Base-by-base conservation (phyloP, 1,140 invertebrate genomes). In the Telenomus remus region DNA sequence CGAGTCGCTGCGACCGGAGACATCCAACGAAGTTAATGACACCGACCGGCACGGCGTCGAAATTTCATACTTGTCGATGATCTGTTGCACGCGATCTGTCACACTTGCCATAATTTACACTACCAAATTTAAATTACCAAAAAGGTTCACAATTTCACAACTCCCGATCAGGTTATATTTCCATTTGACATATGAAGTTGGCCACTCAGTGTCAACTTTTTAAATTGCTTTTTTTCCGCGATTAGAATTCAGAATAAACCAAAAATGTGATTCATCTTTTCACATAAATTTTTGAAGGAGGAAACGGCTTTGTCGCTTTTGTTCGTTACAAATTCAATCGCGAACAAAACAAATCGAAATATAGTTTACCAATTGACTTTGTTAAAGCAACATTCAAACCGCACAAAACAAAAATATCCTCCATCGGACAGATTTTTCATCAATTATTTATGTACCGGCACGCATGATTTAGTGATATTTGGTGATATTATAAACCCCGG, bases 51-150 rank as follows among this genome's bases (percentile, higher is more conserved):
- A 51, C 4, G 55, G 44, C 39, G 59, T 14, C 10, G 54, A 51
- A 34, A 39, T 9, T 54, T 65, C 70, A 49, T 65, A 73, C 51
- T 55, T 65, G 33, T 39, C 49, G 35, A 73, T 65, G 43, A 73
- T 65, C 6, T 42, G 47, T 39, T 54, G 12, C 48, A 73, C 61
- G 61, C 69, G 60, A 0, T 64, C 60, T 37, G 54, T 4, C 6
- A 53, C 9, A 46, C 1, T 37, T 12, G 57, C 61, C 68, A 71
- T 69, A 46, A 48, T 69, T 69, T 61, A n/a, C n/a, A n/a, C n/a
- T n/a, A n/a, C n/a, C n/a, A n/a, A n/a, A n/a, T n/a, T n/a, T n/a
- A n/a, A n/a, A n/a, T n/a, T n/a, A n/a, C n/a, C n/a, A n/a, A 34
- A 35, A 11, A 39, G 2, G 1, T 39, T 39, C 3, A 39, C 37